These are phyloP conservation scores for Eospalax fontanierii DNA, from an alignment of 2,797 vertebrate species.

Conservation along the genomic window DNA sequence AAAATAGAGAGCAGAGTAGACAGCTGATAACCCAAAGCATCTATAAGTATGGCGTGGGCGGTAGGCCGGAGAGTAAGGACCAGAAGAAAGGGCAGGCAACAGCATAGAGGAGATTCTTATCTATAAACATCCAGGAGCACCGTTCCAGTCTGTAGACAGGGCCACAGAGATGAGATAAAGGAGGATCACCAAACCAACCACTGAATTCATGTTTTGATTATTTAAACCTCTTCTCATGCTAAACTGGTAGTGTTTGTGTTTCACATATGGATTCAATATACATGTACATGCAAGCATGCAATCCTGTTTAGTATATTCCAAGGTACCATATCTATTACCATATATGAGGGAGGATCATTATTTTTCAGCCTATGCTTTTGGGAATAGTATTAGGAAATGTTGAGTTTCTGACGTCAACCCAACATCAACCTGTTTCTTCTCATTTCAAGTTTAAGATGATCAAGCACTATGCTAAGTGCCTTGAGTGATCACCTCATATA, in stretches of 20 bases:
- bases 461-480: background rate
- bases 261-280: background rate
- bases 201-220: background rate
- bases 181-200: background rate
- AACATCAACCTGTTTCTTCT: background rate
- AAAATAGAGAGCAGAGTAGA: background rate
- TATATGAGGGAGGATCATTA: too few relatives aligned
- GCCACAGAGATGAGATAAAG: too few relatives aligned
- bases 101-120: background rate
- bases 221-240: background rate
- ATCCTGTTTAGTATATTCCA: background rate
- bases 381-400: background rate
- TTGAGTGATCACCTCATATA: background rate
- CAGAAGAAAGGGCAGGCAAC: background rate
- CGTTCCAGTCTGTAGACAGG: background rate
- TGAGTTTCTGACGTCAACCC: background rate
- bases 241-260: background rate
- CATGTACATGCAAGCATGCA: background rate
- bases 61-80: background rate
- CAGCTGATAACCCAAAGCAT: background rate
- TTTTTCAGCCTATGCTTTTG: background rate
- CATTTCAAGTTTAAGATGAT: background rate
- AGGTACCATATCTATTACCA: background rate
- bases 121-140: background rate
- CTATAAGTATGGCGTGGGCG: background rate